Percentiles rank a stretch among this genome's conserved stretches.
phyloP scores from a whole-genome alignment of 2,113 vertebrate species.

The Callorhinus ursinus region DNA sequence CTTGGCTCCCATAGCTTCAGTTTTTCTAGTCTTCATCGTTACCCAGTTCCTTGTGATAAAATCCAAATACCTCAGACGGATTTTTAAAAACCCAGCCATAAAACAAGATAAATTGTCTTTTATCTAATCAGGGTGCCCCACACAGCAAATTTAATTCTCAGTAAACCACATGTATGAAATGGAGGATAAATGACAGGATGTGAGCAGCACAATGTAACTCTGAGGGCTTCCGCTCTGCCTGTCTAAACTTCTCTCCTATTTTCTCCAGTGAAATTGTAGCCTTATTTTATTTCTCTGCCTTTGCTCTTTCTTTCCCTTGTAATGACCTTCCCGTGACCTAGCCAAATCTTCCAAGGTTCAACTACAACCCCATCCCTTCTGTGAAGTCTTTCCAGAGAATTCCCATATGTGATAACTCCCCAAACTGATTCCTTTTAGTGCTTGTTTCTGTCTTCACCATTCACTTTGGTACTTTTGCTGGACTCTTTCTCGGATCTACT shows the following conservation, averaged over 20 bases:
- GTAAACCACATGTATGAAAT: conserved; percentile 42
- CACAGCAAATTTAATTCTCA: conserved; percentile 30
- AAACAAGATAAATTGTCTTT: not conserved
- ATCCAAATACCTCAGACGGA: not conserved
- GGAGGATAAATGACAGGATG: not conserved
- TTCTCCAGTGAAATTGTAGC: not conserved
- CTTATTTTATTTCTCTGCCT: not conserved
- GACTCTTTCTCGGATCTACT: not conserved
- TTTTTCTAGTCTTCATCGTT: not conserved
- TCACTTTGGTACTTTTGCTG: not conserved
- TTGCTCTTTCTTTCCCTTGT: not conserved
- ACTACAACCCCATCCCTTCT: not conserved
- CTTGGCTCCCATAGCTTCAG: not conserved
- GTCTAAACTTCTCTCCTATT: not conserved
- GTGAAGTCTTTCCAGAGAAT: not conserved
- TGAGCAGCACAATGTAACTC: not conserved
- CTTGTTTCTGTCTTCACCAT: not conserved
- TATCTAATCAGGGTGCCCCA: not conserved
- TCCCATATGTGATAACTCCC: not conserved
- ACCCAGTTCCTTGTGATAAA: not conserved
- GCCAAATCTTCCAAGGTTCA: not conserved
- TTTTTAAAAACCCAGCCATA: conserved; percentile 2
- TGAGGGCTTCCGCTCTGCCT: not conserved
- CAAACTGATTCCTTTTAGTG: not conserved
- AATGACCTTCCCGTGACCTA: not conserved